A percentile compares a stretch with the other conserved stretches of the same genome.
Evolutionary conservation across 2,797 vertebrate genomes (phyloP).

Genomic region (Merluccius polli): DNA sequence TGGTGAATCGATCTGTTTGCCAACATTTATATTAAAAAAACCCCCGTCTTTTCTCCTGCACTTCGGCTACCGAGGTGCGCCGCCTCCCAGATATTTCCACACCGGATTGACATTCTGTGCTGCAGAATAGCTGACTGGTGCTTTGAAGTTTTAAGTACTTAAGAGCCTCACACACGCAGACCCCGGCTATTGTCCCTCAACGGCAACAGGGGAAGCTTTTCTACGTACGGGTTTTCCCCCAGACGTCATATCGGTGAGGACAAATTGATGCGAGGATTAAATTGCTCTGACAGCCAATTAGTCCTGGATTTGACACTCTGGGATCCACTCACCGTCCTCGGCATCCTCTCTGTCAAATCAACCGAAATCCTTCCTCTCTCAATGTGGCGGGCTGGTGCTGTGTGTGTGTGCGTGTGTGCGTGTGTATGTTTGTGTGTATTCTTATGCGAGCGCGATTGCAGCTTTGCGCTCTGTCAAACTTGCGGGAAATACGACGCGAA

Average conservation of each 20-base stretch:
- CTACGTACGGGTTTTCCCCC: slow-evolving; percentile 30
- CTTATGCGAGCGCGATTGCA: not conserved
- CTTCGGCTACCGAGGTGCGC: not conserved
- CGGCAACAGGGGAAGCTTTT: slow-evolving; percentile 19
- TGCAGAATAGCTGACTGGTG: slow-evolving; percentile 5
- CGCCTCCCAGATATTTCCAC: too few species aligned
- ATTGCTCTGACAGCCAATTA: slow-evolving; percentile 69
- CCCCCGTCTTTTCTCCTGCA: not conserved
- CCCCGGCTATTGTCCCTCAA: slow-evolving; percentile 30
- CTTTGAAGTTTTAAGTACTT: slow-evolving; percentile 28
- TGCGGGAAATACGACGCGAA: not conserved
- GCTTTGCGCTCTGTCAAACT: not conserved
- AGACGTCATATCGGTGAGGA: slow-evolving; percentile 47
- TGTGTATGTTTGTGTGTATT: not conserved
- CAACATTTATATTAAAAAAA: not conserved
- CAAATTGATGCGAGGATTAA: slow-evolving; percentile 53
- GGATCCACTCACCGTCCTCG: slow-evolving; percentile 42
- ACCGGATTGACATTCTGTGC: not conserved
- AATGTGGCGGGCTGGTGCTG: not conserved
- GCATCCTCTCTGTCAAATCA: slow-evolving; percentile 51
- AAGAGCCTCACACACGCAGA: slow-evolving; percentile 18
- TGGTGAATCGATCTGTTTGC: not conserved
- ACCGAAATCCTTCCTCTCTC: slow-evolving; percentile 37
- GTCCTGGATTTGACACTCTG: slow-evolving; percentile 49
- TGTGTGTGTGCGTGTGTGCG: not conserved